Evolutionary conservation across 2,113 vertebrate genomes (phyloP), one percentile per base, ranked within the genome.

Genomic region (Sebastes fasciatus): DNA sequence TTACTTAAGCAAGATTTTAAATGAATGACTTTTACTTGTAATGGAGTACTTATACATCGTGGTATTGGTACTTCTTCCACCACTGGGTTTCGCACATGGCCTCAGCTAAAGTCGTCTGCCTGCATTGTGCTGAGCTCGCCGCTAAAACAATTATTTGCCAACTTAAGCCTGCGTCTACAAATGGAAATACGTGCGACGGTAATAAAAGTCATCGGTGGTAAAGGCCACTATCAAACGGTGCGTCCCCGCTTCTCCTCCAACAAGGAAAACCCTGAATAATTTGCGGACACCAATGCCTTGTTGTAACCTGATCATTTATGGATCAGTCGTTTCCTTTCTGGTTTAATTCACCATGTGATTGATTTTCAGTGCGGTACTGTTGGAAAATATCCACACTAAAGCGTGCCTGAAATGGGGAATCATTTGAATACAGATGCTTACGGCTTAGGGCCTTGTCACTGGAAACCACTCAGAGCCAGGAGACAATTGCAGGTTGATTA

Each of bases 301-400:
- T 92, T 94, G 93, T 95, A 96, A 96, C 94, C 94, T 95, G 95
- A 95, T 97, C 96, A 93, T 96, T 96, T 95, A 95, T 95, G 95
- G 92, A 97, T 95, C 95, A 96, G 89, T 93, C 95, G 92, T 96
- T 96, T 93, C 91, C 94, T 94, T 96, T 96, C 93, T 96, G 91
- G 94, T 95, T 96, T 96, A 96, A 96, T 97, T 96, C 96, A 92
- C 88, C 96, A 94, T 96, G 89, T 96, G 94, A 96, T 96, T 96
- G 95, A 96, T 95, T 96, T 95, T 90, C 93, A 93, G 91, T 93
- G 95, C 88, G 75, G 89, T 96, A 94, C 93, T 94, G 81, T 93
- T 93, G 91, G 92, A 95, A 95, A 95, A 95, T 93, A 95, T 92
- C 88, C 93, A 89, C 86, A 86, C 62, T 77, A 89, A 91, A 88